Evolutionary conservation across 2,888 invertebrate genomes (phyloP), one percentile per base, ranked within the genome.

Genomic region (Heliconius cydno): DNA sequence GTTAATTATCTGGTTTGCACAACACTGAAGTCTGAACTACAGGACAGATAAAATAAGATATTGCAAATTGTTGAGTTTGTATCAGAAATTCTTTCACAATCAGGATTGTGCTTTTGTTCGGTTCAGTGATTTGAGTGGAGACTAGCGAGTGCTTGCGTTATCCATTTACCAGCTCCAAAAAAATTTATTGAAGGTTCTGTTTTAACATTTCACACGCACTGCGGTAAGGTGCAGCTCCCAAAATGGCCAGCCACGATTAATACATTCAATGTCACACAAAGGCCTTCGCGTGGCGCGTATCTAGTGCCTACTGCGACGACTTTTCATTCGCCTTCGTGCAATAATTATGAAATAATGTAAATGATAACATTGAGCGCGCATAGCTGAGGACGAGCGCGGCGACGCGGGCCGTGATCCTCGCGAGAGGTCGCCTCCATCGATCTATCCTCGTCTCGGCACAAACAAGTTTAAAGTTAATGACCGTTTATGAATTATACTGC

Each of bases 381-480:
- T 70, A 70, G 76, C 25, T 66, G 68, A 74, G 74, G 74, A 68
- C 80, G 77, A 67, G 63, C 60, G 65, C 46, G 79, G 41, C 70
- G 41, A 22, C 60, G 52, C 57, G 80, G 81, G 80, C 80, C 82
- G 73, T 79, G 82, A 83, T 80, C 79, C 80, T 79, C 76, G 71
- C 72, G 73, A 79, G 84, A 84, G 82, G 82, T 82, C 83, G 80
- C 80, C 71, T 70, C 74, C 68, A 81, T 79, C 81, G 79, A 81
- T 79, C 81, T 79, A 77, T 78, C 80, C 81, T 81, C 79, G 74
- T 78, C 41, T 63, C 79, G 28, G 83, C 78, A 80, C 81, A 71
- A 79, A 84, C 83, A 71, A 80, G 83, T 84, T 83, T 81, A 78
- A 80, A 83, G 83, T 80, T 84, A 84, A 84, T 81, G 81, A 84